A percentile compares a stretch with the other conserved stretches of the same genome.
These are phyloP conservation scores for Dendrophyllia cribrosa DNA, from an alignment of 64 coral and sea anemone species.

Conservation along the genomic window DNA sequence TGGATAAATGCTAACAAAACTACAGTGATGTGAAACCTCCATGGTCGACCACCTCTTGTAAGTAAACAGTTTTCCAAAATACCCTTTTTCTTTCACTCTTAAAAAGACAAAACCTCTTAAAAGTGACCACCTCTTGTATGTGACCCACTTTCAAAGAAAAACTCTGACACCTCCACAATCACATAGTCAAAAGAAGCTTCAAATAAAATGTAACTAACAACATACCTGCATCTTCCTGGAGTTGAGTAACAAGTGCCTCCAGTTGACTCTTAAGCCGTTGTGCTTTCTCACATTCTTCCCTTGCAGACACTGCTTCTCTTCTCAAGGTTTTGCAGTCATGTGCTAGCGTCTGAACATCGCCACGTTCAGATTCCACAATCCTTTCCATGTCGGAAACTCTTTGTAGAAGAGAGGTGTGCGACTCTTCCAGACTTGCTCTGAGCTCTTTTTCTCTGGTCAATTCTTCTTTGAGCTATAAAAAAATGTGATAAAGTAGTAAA, in stretches of 20 bases:
- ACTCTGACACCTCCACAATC: too few species aligned
- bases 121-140: too few species aligned
- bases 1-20: too few species aligned
- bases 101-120: too few species aligned
- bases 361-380: conserved; percentile 83
- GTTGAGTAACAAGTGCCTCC: conserved; percentile 71
- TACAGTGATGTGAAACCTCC: too few species aligned
- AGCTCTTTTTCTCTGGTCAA: conserved; percentile 74
- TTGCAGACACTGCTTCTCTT: conserved; percentile 62
- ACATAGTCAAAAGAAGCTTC: too few species aligned
- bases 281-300: conserved; percentile 85
- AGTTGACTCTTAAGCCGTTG: conserved; percentile 67
- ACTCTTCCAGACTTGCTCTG: conserved; percentile 85
- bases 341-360: conserved; percentile 79
- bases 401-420: conserved; percentile 79
- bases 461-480: conserved; percentile 82
- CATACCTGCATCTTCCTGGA: conserved; percentile 86
- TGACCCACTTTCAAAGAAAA: too few species aligned
- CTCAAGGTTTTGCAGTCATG: conserved; percentile 77
- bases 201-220: not conserved
- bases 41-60: too few species aligned
- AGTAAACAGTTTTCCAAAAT: too few species aligned
- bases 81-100: too few species aligned
- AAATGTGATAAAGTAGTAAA: not conserved
- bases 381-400: conserved; percentile 95